Evolutionary conservation across 2,888 invertebrate genomes (phyloP), one percentile per base, ranked within the genome.

Genomic region (Salpingus planirostris): DNA sequence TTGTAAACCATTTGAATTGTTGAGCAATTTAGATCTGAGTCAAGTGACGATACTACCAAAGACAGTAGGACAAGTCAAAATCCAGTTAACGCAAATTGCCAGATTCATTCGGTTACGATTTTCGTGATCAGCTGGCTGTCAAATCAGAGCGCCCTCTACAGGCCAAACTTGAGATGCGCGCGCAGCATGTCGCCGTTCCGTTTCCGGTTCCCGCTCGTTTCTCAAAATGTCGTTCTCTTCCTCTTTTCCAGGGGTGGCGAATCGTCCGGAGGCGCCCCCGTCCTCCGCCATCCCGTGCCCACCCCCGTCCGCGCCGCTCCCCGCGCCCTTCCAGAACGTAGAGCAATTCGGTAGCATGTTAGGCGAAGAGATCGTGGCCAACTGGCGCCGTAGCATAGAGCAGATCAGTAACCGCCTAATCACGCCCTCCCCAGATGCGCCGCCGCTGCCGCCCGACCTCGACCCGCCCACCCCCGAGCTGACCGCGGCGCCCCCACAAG

Each of bases 341-440:
- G 78, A 78, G 60, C 70, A 74, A 52, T 79, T 80, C 70, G 82
- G 81, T 67, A 75, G 78, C 46, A 69, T 78, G 59, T 71, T 85
- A 60, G 87, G 87, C 64, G 83, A 85, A 64, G 85, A 86, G 65
- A 79, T 87, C 64, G 86, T 86, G 64, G 78, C 77, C 54, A 78
- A 79, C 62, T 82, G 82, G 79, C 74, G 82, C 59, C 76, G 79
- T 52, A 76, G 76, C 53, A 70, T 80, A 59, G 80, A 80, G 60
- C 62, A 69, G 49, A 57, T 64, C 47, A 49, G 45, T 44, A 60
- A 51, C 44, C 57, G 50, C 44, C 25, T 49, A 42, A 47, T 47
- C 4, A 40, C 49, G 31, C 43, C 44, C 38, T 48, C 54, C 44
- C 52, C 57, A 29, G 5, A 5, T 8, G 18, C 8, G 5, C 45